These are phyloP conservation scores for Xylota sylvarum DNA, from an alignment of 2,888 invertebrate species.

Conservation along the genomic window DNA sequence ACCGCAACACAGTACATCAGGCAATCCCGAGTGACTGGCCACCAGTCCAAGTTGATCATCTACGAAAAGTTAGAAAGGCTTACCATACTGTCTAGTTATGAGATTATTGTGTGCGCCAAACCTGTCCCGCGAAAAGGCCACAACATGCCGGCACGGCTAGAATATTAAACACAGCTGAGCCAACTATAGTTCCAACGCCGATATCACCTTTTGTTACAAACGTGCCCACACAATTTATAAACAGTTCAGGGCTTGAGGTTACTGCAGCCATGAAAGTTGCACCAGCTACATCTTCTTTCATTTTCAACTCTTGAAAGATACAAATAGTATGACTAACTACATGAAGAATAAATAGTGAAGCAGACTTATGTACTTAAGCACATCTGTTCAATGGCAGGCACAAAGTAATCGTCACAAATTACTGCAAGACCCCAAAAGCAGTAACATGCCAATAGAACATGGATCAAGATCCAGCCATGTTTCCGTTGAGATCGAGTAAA, in stretches of 20 bases:
- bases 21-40: constrained; percentile 93
- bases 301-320: constrained; percentile 88
- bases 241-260: constrained; percentile 95
- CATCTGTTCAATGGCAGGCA: constrained; percentile 95
- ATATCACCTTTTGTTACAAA: constrained; percentile 94
- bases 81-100: constrained; percentile 8
- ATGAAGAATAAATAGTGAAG: constrained; percentile 80
- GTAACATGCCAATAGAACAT: constrained; percentile 86
- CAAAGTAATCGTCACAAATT: constrained; percentile 97
- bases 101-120: constrained; percentile 79
- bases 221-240: constrained; percentile 94
- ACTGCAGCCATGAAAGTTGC: constrained; percentile 98
- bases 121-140: constrained; percentile 91
- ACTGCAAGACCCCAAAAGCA: constrained; percentile 92
- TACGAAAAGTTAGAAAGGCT: constrained; percentile 81
- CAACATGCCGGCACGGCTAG: constrained; percentile 93
- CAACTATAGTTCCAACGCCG: constrained; percentile 93
- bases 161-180: constrained; percentile 94
- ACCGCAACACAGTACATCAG: constrained; percentile 93
- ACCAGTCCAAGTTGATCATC: constrained; percentile 94
- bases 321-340: constrained; percentile 35
- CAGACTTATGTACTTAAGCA: constrained; percentile 90
- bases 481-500: constrained; percentile 89
- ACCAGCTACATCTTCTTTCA: constrained; percentile 95
- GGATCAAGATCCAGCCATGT: constrained; percentile 79